Evolutionary conservation across 2,113 vertebrate species (phyloP).

Genomic region (Notothenia coriiceps): DNA sequence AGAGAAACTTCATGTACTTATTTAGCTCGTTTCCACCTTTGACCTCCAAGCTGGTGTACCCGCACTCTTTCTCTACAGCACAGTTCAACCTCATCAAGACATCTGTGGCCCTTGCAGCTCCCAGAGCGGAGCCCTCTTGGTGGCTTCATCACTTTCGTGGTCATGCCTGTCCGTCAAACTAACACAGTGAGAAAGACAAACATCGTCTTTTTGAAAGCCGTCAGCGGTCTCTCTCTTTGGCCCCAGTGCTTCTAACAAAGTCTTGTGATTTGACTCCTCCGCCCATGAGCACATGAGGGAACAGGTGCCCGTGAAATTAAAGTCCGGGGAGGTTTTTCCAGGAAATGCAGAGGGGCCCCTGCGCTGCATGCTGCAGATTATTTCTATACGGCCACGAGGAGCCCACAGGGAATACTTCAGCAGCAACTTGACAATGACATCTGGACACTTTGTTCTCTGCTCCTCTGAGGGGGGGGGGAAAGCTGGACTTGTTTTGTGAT

Average conservation of each 20-base stretch:
- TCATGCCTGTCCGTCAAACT: conserved; percentile 37
- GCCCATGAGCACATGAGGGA: conserved; percentile 65
- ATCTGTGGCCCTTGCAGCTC: conserved; percentile 27
- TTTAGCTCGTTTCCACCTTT: conserved; percentile 13
- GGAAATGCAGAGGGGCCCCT: conserved; percentile 58
- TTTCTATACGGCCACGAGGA: conserved; percentile 48
- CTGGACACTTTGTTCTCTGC: conserved; percentile 70
- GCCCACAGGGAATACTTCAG: conserved; percentile 54
- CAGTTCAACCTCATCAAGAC: conserved; percentile 35
- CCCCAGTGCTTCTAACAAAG: conserved; percentile 57
- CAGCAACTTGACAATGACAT: conserved; percentile 66
- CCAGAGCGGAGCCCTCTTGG: conserved; percentile 1
- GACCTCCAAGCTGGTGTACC: conserved; percentile 8
- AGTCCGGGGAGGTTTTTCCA: conserved; percentile 63
- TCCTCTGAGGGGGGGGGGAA: conserved; percentile 28
- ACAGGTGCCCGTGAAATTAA: conserved; percentile 82
- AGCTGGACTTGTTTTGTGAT: conserved; percentile 74
- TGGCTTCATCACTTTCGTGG: conserved; percentile 37
- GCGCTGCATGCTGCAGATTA: conserved; percentile 67
- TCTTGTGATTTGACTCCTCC: conserved; percentile 64
- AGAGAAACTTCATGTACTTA: conserved; percentile 4
- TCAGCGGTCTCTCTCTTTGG: conserved; percentile 4
- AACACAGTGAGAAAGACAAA: conserved; percentile 56
- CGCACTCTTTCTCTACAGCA: neutral
- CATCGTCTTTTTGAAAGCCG: conserved; percentile 42